A percentile compares a stretch with the other conserved stretches of the same genome.
Conservation (phyloP, 2,888 invertebrate species). For the Trisateles emortualis region DNA sequence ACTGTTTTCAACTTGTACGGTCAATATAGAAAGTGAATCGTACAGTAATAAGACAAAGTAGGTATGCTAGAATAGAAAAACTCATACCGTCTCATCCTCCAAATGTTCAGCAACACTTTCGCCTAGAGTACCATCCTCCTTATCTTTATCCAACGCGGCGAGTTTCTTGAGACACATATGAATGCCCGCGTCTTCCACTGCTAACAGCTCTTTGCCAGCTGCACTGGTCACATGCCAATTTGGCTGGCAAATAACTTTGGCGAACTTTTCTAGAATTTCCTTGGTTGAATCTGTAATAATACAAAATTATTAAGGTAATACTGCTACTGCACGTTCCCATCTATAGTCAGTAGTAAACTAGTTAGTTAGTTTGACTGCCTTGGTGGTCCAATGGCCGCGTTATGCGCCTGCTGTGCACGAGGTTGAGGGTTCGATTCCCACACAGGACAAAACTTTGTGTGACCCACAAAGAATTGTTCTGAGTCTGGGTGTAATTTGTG, state of each 20-base stretch:
- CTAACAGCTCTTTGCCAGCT: conserved; percentile 77
- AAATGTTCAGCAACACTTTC: conserved; percentile 84
- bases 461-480: too few species aligned
- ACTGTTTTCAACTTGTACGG: too few species aligned
- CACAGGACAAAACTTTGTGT: too few species aligned
- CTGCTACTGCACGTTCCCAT: too few species aligned
- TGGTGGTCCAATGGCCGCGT: too few species aligned
- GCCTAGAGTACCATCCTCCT: conserved; percentile 85
- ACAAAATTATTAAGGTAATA: not conserved
- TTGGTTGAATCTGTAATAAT: conserved; percentile 67
- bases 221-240: conserved; percentile 86
- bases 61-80: not conserved
- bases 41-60: not conserved
- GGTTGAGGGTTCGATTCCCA: too few species aligned
- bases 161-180: conserved; percentile 93
- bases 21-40: too few species aligned
- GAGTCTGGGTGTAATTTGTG: too few species aligned
- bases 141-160: conserved; percentile 88
- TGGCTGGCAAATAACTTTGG: conserved; percentile 69
- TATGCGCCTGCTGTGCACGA: too few species aligned
- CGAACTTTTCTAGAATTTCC: conserved; percentile 67
- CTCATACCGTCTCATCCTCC: conserved; percentile 84
- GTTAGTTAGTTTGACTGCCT: too few species aligned
- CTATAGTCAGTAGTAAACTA: too few species aligned
- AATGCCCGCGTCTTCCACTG: conserved; percentile 91